These are phyloP conservation scores for Camelus dromedarius DNA, from an alignment of 2,113 vertebrate genomes.

Conservation along the genomic window DNA sequence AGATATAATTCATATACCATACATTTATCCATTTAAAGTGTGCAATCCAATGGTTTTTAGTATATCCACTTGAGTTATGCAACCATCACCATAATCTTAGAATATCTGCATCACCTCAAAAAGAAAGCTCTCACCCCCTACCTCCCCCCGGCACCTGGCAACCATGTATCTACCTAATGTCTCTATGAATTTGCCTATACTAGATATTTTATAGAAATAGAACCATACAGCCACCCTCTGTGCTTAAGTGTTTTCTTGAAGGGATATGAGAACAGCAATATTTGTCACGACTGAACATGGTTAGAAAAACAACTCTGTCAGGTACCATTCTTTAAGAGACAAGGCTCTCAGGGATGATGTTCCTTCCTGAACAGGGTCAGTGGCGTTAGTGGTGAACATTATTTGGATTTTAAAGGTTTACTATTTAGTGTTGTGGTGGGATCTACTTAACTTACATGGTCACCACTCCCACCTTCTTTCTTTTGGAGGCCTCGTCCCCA, in stretches of 20 bases:
- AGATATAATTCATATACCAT: not conserved
- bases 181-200: conserved; percentile 7
- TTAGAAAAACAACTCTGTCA: not conserved
- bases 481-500: not conserved
- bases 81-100: not conserved
- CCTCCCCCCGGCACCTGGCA: not conserved
- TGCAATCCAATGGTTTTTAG: not conserved
- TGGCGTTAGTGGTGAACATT: not conserved
- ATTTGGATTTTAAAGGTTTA: conserved; percentile 46
- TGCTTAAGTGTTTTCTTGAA: conserved; percentile 24
- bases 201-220: not conserved
- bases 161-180: not conserved
- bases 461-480: not conserved
- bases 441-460: not conserved
- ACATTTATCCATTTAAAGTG: not conserved
- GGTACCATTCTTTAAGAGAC: conserved; percentile 18
- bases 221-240: not conserved
- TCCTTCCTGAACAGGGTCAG: not conserved
- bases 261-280: not conserved
- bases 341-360: not conserved
- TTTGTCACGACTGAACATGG: not conserved
- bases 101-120: not conserved
- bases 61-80: not conserved
- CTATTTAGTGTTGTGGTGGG: not conserved
- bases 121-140: conserved; percentile 8